Evolutionary conservation across 1,140 invertebrate species (phyloP), one percentile per base, ranked within the genome.

Genomic region (Psix sp.): DNA sequence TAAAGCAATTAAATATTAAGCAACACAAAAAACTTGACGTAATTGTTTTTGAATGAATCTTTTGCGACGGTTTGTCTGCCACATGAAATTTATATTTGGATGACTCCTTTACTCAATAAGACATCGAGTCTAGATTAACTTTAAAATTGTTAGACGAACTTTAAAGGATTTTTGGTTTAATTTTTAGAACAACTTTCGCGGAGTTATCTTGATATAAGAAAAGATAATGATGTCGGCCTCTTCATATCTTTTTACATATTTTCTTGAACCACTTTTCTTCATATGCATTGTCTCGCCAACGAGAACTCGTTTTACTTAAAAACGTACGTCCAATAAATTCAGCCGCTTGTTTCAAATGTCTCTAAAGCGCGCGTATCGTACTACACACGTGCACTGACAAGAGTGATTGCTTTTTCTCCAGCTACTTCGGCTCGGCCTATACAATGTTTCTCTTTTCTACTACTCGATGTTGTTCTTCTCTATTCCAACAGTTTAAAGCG

Each of bases 311-410:
- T 75, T 70, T 75, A 70, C 72, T 68, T 75, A 68, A 68, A 75
- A 68, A 75, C 72, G 72, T 75, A 75, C 63, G 66, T 71, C 71
- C 66, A 62, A 76, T 76, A 71, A 71, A 76, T 76, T 66, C 57
- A 63, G 67, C 40, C 49, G 62, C 74, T 76, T 76, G 73, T 76
- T 71, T 76, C 73, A 62, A 71, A 76, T 71, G 66, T 76, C 73
- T 76, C 38, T 54, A 71, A 76, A 76, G 67, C 67, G 66, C 63
- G 74, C 66, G 74, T 67, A 65, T 52, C 39, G 45, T 14, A 13
- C 52, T 43, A 36, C 60, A 75, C 73, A 75, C 66, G 73, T 75
- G 73, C 73, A 75, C 15, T 43, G 42, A 45, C 62, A 67, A 76
- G 74, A 76, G 68, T 71, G 67, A 72, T 72, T 68, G 63, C 67